Evolutionary conservation across 2,113 vertebrate species (phyloP).

Genomic region (Vidua chalybeata): DNA sequence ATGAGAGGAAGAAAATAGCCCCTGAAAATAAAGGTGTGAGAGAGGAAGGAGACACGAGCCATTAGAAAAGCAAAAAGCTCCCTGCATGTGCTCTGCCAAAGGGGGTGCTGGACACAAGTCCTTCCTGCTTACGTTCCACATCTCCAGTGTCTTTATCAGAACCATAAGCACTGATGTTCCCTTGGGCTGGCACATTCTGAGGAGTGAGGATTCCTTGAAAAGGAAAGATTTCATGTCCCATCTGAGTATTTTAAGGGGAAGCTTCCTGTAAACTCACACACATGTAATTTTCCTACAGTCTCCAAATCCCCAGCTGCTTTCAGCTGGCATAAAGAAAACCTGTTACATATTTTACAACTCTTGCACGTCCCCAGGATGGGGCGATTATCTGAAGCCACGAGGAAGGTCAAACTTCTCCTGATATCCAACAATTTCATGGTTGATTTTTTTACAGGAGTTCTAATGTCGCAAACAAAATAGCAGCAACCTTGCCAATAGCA

Average conservation of each 20-base stretch:
- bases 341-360: background rate
- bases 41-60: background rate
- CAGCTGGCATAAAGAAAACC: background rate
- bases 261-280: background rate
- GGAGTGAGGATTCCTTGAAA: background rate
- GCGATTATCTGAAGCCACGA: background rate
- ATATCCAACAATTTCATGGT: background rate
- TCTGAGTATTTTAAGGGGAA: background rate
- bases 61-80: slow-evolving; percentile 17
- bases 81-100: background rate
- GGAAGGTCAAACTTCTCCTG: background rate
- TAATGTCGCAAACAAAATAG: background rate
- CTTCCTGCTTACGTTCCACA: background rate
- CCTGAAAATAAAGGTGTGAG: slow-evolving; percentile 40
- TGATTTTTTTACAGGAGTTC: background rate
- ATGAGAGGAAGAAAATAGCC: slow-evolving; percentile 30
- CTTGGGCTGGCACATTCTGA: background rate
- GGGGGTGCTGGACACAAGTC: background rate
- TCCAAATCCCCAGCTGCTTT: background rate
- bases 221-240: background rate
- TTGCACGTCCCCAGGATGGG: background rate
- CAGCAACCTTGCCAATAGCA: background rate
- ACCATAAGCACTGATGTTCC: background rate
- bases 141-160: background rate
- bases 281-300: background rate